Evolutionary conservation across 2,113 vertebrate species (phyloP).

Genomic region (Microtus montanus): DNA sequence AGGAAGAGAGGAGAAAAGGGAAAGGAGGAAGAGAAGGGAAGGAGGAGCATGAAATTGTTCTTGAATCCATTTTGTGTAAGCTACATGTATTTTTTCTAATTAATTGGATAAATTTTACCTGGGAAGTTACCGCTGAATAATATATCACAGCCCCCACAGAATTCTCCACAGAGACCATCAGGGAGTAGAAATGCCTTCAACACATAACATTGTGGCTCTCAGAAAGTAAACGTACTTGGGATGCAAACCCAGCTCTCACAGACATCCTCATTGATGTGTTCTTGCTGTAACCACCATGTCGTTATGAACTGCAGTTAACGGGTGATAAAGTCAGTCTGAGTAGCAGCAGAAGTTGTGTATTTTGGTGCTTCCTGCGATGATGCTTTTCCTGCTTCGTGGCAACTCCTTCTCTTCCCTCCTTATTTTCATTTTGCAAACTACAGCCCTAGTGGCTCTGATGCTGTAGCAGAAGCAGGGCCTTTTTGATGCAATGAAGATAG

Average conservation of each 20-base stretch:
- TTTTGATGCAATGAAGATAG: slow-evolving; percentile 4
- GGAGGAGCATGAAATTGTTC: not conserved
- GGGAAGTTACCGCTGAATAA: not conserved
- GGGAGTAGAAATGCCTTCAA: slow-evolving; percentile 10
- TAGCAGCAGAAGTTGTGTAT: not conserved
- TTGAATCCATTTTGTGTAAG: slow-evolving; percentile 17
- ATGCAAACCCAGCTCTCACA: slow-evolving; percentile 29
- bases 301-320: slow-evolving; percentile 9
- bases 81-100: slow-evolving; percentile 41
- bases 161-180: slow-evolving; percentile 15
- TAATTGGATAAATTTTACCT: not conserved
- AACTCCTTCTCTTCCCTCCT: not conserved
- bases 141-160: not conserved
- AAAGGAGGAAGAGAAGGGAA: not conserved
- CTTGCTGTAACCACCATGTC: not conserved
- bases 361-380: not conserved
- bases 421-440: slow-evolving; percentile 32
- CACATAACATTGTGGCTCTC: slow-evolving; percentile 19
- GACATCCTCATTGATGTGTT: slow-evolving; percentile 3
- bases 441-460: slow-evolving; percentile 19
- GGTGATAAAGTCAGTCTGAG: not conserved
- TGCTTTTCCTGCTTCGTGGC: not conserved
- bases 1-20: too few species aligned
- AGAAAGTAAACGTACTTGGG: slow-evolving; percentile 39
- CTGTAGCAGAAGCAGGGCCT: slow-evolving; percentile 5